A percentile compares a stretch with the other conserved stretches of the same genome.
These are phyloP conservation scores for Anarsia innoxiella DNA, from an alignment of 2,888 invertebrate genomes.

Conservation along the genomic window DNA sequence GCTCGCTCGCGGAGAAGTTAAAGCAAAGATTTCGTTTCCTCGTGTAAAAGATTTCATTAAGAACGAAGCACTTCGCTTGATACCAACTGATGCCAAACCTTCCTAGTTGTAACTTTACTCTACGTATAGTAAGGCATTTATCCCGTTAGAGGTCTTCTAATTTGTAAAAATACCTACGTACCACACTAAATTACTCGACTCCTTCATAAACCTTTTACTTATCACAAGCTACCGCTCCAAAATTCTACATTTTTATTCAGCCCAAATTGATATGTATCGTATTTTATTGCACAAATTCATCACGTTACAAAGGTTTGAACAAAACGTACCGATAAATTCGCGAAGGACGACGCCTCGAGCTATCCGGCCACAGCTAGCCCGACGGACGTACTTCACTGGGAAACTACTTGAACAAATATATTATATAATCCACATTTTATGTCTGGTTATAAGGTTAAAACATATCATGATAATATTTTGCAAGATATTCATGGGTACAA, in stretches of 20 bases:
- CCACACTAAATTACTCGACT: conserved; percentile 48
- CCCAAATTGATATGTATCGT: conserved; percentile 74
- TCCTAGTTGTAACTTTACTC: conserved; percentile 41
- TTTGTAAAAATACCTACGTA: conserved; percentile 58
- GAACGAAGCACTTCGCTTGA: conserved; percentile 30
- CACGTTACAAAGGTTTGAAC: conserved; percentile 40
- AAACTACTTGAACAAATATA: conserved; percentile 18
- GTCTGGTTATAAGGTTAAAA: no score
- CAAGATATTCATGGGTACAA: no score
- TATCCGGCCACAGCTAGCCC: conserved; percentile 70
- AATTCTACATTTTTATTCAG: conserved; percentile 53
- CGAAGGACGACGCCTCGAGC: conserved; percentile 43
- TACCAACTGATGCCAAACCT: conserved; percentile 31
- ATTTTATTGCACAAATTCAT: conserved; percentile 67
- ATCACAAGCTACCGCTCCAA: conserved; percentile 64
- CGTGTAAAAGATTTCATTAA: conserved; percentile 7
- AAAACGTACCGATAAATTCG: neutral
- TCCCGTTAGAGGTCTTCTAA: conserved; percentile 50
- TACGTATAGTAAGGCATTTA: conserved; percentile 65
- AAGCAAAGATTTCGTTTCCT: conserved; percentile 5
- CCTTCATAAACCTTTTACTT: conserved; percentile 42
- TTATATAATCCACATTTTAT: no score
- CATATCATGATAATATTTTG: no score
- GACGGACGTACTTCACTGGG: conserved; percentile 40
- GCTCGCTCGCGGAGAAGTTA: conserved; percentile 16